Base-by-base conservation (phyloP, 2,113 vertebrate genomes). In the Gorsachius goisagi region DNA sequence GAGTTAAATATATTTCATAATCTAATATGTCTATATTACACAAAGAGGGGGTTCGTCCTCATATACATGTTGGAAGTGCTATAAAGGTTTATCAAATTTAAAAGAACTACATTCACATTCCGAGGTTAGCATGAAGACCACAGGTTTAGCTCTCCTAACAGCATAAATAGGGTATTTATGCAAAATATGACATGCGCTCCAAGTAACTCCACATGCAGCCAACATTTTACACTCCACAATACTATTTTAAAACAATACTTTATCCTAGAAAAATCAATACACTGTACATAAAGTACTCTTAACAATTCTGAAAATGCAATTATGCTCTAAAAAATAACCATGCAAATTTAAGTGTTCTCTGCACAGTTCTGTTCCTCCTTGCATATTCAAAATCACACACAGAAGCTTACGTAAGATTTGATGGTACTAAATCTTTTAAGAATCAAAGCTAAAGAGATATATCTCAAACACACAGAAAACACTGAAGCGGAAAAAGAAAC, bases 241-340 rank as follows among this genome's bases (percentile, higher is more conserved):
- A 16, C 16, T 72, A 30, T 56, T 87, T 72, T 59, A 44, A 78
- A 86, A 33, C 2, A 1, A 15, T 32, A 37, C 59, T 73, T 89
- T 81, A 26, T 78, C 64, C 23, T 47, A 81, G 52, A 66, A 74
- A 95, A 93, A 80, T 60, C 50, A 85, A 52, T 39, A 28, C 0
- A 1, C 24, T 23, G 16, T 41, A 82, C 56, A 85, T 19, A 58
- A 88, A 83, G 35, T 41, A 66, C 69, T 79, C 33, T 39, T 52
- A 35, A 47, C 15, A 77, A 41, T 17, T 80, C 32, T 33, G n/a
- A 69, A 90, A 84, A 88, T 28, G 41, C 22, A 77, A 15, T 64
- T 58, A 32, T 83, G 28, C 53, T 79, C 37, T 78, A 82, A 88
- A 89, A 91, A 60, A 62, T 12, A 89, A 85, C 19, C 53, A n/a